Evolutionary conservation across 2,888 invertebrate species (phyloP), one percentile per base, ranked within the genome.

Genomic region (Drosophila meridionalis): DNA sequence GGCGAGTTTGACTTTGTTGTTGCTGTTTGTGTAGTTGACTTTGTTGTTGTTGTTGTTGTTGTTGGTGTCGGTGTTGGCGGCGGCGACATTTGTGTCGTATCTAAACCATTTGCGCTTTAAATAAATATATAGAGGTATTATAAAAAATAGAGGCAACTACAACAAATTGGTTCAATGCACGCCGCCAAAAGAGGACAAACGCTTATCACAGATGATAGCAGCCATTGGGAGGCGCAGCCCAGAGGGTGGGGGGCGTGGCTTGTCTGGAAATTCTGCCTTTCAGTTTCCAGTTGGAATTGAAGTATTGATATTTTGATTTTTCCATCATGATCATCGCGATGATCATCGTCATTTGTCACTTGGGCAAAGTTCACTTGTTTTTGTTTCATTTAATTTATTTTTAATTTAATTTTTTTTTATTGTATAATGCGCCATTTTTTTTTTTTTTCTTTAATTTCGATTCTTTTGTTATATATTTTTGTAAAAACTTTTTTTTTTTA

Each of bases 101-200:
- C 90, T 87, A 88, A 87, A 87, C 86, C 90, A 87, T 87, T 87
- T 87, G 83, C 87, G 90, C 87, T 90, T 87, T 90, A 86, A 87
- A 90, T 87, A 87, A 90, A 87, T 86, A 89, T 76, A 87, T 70
- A 82, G 79, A 82, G 83, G 90, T 80, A 89, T 87, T 89, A 85
- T 89, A 87, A 84, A 84, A 70, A 73, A 67, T 75, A 47, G 69
- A 78, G 63, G 55, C 68, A 80, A 72, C 80, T 66, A 77, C 67
- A 73, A 74, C 71, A 71, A 55, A 55, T 90, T 87, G 79, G 87
- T 87, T 87, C 87, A 87, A 90, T 90, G 87, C 83, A 87, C 87
- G 87, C 82, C 87, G 76, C 86, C 72, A 63, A 68, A 68, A 74
- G 82, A 74, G 72, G 69, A 73, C 64, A 59, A 53, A 14, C 55